Evolutionary conservation across 1,140 invertebrate genomes (phyloP), one percentile per base, ranked within the genome.

Genomic region (Macrobrachium rosenbergii): DNA sequence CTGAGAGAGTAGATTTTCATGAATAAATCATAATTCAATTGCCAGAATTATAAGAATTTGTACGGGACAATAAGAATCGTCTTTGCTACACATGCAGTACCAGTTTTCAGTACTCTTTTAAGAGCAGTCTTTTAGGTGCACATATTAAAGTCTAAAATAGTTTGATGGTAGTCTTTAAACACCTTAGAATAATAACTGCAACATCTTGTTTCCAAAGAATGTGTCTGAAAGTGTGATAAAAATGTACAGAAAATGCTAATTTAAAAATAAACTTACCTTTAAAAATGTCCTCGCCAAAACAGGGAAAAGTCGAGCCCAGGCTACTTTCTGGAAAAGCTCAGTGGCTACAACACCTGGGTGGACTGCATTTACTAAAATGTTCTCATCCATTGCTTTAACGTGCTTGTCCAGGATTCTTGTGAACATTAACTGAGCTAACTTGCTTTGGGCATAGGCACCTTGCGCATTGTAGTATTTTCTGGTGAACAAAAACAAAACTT

Each of bases 341-440:
- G 97, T 97, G 91, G 96, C 94, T 5, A 98, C 96, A 75, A 98
- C 93, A n/a, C 97, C 97, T 7, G 97, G 97, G 93, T 98, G 97
- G 14, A 98, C 94, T 0, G 95, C 94, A 91, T 95, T 95, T 0
- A 94, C 93, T 91, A 94, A 94, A 2, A 98, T 94, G 76, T 92
- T 91, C 7, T 92, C 90, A 7, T 94, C 92, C 85, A 94, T 92
- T 19, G 93, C 91, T 90, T 93, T 91, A n/a, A 96, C 90, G 3
- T 94, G 88, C 16, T 92, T 92, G 89, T 96, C 94, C 19, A 98
- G 91, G 90, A 94, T 94, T 85, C 94, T 94, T 5, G 96, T 95
- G 88, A 94, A 96, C 91, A 97, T 93, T 73, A 97, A 92, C 93
- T 98, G 96, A 52, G 96, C 96, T 77, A 98, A 92, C 93, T 98